Evolutionary conservation across 2,888 invertebrate genomes (phyloP), one percentile per base, ranked within the genome.

Genomic region (Ennomos erosarius): DNA sequence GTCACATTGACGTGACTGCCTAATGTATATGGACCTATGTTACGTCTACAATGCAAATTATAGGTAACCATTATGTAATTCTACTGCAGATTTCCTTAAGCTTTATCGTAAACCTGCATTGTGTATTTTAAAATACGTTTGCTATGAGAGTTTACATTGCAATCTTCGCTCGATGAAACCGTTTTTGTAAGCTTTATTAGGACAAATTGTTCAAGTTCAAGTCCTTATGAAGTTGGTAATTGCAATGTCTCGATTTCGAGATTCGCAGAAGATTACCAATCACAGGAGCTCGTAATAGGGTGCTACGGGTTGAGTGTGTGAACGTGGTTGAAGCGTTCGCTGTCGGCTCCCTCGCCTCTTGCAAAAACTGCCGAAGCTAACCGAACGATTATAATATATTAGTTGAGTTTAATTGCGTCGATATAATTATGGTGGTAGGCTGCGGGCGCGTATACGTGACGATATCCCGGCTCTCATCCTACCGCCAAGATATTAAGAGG

Each of bases 341-440:
- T 76, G 83, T 77, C 89, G 88, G 89, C 87, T 75, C 70, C 73
- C 65, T 67, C 64, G 62, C 69, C 88, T 88, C 81, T 90, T 75
- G 83, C 75, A 91, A 92, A 92, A 92, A 92, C 79, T 60, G 74
- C 76, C 80, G 82, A 85, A 83, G 85, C 87, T 88, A 84, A 90
- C 88, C 79, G 86, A 88, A 84, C 91, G 88, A 90, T 92, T 92
- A 92, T 92, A 91, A 89, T 92, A 91, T 92, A 92, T 92, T 92
- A 91, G 92, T 90, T 86, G 81, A 80, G 74, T 88, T 88, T 92
- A 92, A 92, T 91, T 91, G 90, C 85, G 79, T 75, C 87, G 88
- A 92, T 92, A 92, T 92, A 92, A 92, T 92, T 90, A 91, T 85
- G 82, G 70, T 82, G 84, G 84, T 85, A 79, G 78, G 79, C 79